A percentile compares a stretch with the other conserved stretches of the same genome.
phyloP scores from a whole-genome alignment of 2,888 invertebrate species.

The Cerastis leucographa region DNA sequence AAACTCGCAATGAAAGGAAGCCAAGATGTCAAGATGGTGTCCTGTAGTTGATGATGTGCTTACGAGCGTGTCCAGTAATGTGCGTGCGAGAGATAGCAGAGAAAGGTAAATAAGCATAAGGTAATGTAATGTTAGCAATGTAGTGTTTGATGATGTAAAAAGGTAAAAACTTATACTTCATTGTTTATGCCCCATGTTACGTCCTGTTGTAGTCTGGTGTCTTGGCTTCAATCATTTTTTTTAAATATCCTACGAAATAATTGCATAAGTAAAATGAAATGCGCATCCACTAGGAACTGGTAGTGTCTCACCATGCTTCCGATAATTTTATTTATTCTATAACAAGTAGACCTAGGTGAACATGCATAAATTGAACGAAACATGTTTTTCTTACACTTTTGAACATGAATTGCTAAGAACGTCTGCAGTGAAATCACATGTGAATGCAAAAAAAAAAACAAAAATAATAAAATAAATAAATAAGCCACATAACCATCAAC shows the following conservation, averaged over 20 bases:
- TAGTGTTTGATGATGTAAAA: constrained; percentile 54
- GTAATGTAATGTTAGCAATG: constrained; percentile 61
- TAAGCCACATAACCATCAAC: constrained; percentile 89
- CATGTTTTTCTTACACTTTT: constrained; percentile 63
- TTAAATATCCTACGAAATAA: constrained; percentile 59
- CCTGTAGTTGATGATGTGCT: constrained; percentile 38
- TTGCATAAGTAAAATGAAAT: constrained; percentile 82
- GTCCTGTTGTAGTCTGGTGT: constrained; percentile 63
- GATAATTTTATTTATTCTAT: constrained; percentile 73
- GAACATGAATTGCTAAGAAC: constrained; percentile 88
- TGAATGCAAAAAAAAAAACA: constrained; percentile 87
- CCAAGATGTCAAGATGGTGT: constrained; percentile 38
- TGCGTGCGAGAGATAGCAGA: constrained; percentile 41
- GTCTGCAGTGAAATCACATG: constrained; percentile 91
- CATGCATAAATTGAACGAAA: constrained; percentile 78
- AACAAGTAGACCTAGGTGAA: constrained; percentile 70
- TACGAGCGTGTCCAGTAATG: constrained; percentile 42
- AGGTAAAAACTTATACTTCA: constrained; percentile 52
- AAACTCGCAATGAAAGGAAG: constrained; percentile 43
- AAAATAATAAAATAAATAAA: constrained; percentile 87
- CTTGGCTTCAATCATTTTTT: constrained; percentile 57
- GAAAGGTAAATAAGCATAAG: constrained; percentile 48
- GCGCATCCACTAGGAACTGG: constrained; percentile 83
- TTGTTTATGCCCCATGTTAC: constrained; percentile 57
- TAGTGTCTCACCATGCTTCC: constrained; percentile 78